Conservation (phyloP, 2,797 vertebrate genomes). For the Atherinosoma microstoma region DNA sequence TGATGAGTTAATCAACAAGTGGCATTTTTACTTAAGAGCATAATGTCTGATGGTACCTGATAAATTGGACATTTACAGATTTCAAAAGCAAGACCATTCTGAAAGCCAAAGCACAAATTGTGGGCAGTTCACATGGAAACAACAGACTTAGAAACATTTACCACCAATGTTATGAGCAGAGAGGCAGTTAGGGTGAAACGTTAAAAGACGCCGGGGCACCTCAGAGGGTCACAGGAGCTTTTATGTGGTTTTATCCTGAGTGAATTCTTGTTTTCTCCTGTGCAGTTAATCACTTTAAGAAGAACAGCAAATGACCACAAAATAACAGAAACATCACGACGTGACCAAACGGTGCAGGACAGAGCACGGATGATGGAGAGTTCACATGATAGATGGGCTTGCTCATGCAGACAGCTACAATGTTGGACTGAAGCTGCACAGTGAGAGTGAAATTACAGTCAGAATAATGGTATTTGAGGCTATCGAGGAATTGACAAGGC, state of each 20-base stretch:
- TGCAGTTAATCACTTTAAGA: slow-evolving; percentile 37
- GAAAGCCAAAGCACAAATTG: slow-evolving; percentile 41
- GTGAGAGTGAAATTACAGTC: slow-evolving; percentile 41
- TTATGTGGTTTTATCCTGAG: slow-evolving; percentile 46
- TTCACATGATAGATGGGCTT: slow-evolving; percentile 22
- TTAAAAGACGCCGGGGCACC: slow-evolving; percentile 31
- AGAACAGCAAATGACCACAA: slow-evolving; percentile 35
- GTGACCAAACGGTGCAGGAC: slow-evolving; percentile 36
- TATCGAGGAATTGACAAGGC: slow-evolving; percentile 25
- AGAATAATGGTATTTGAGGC: slow-evolving; percentile 12
- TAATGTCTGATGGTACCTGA: slow-evolving; percentile 40
- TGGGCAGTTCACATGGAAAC: slow-evolving; percentile 62
- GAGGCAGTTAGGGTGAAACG: slow-evolving; percentile 42
- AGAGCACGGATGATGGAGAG: slow-evolving; percentile 31
- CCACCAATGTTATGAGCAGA: slow-evolving; percentile 28
- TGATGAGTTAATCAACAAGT: slow-evolving; percentile 50
- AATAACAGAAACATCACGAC: slow-evolving; percentile 29
- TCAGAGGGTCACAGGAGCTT: slow-evolving; percentile 46
- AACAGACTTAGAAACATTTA: slow-evolving; percentile 55
- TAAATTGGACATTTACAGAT: slow-evolving; percentile 36
- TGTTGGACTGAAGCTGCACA: slow-evolving; percentile 16
- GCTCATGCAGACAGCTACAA: slow-evolving; percentile 67
- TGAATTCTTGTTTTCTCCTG: slow-evolving; percentile 30
- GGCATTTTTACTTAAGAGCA: slow-evolving; percentile 4
- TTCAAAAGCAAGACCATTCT: slow-evolving; percentile 33